Percentiles rank a stretch among this genome's conserved stretches.
Conservation (phyloP, 2,113 vertebrate species). For the Salvelinus sp. region DNA sequence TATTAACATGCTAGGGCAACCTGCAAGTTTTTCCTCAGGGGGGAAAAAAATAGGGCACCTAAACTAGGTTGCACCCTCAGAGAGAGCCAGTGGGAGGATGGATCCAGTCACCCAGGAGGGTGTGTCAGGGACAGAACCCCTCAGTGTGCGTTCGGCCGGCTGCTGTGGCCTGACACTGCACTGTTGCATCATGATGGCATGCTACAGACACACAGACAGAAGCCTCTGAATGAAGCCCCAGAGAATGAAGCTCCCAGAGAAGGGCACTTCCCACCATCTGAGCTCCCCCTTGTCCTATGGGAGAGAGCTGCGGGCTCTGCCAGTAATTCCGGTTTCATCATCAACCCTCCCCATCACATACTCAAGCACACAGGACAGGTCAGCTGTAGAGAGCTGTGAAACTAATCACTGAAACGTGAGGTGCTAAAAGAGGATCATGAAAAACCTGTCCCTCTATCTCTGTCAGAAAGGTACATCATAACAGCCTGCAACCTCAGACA, state of each 20-base stretch:
- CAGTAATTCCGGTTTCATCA: conserved; percentile 37
- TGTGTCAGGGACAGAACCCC: conserved; percentile 14
- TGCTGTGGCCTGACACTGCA: conserved; percentile 44
- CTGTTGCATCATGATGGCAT: conserved; percentile 45
- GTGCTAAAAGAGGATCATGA: background rate
- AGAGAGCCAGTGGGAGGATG: conserved; percentile 3
- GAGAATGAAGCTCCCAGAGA: conserved; percentile 8
- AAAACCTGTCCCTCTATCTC: background rate
- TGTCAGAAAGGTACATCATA: background rate
- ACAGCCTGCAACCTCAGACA: background rate
- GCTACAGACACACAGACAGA: background rate
- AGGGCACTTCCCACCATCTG: too few relatives aligned
- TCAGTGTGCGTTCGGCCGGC: conserved; percentile 35
- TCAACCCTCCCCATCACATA: background rate
- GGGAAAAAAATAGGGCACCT: background rate
- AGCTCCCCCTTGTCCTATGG: background rate
- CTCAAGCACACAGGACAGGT: background rate
- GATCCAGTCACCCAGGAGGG: conserved; percentile 19
- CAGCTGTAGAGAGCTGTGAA: too few relatives aligned
- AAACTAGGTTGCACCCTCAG: conserved; percentile 29
- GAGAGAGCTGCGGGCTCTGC: background rate
- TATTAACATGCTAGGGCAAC: conserved; percentile 6
- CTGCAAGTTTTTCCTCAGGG: background rate
- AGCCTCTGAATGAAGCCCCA: background rate
- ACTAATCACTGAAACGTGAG: background rate